Evolutionary conservation across 2,888 invertebrate genomes (phyloP).

Genomic region (Abscondita cerata): DNA sequence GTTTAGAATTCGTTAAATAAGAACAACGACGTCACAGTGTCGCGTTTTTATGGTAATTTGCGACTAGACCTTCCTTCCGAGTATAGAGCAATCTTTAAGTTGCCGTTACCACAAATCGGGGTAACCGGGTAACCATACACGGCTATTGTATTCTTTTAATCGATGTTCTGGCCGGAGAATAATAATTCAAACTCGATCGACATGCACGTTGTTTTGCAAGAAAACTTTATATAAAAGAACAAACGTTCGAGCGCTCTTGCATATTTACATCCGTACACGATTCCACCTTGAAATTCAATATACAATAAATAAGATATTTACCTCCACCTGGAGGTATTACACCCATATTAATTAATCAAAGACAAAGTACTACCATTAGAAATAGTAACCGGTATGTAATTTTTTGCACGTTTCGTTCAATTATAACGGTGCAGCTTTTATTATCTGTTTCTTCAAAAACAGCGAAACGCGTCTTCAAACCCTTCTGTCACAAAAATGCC

Average conservation of each 20-base stretch:
- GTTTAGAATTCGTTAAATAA: constrained; percentile 23
- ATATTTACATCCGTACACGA: constrained; percentile 12
- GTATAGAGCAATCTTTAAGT: constrained; percentile 26
- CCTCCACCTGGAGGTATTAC: neutral
- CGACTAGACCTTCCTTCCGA: constrained; percentile 31
- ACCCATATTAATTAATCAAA: no score
- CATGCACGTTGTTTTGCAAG: constrained; percentile 29
- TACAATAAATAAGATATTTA: constrained; percentile 3
- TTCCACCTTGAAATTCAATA: constrained; percentile 11
- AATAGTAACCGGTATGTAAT: no score
- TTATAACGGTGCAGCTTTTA: no score
- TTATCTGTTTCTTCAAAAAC: no score
- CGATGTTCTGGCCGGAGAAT: constrained; percentile 44
- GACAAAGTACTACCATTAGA: no score
- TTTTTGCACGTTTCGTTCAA: no score
- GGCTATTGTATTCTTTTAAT: constrained; percentile 46
- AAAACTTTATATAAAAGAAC: constrained; percentile 18
- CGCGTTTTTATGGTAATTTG: constrained; percentile 33
- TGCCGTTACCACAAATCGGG: constrained; percentile 43
- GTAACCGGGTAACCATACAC: constrained; percentile 48
- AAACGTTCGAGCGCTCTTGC: constrained; percentile 20
- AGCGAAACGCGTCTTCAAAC: no score
- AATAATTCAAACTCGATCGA: constrained; percentile 44
- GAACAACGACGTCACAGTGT: constrained; percentile 22
- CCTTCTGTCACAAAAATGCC: no score